These are phyloP conservation scores for Grallaria varia DNA, from an alignment of 2,113 vertebrate species.

Conservation along the genomic window DNA sequence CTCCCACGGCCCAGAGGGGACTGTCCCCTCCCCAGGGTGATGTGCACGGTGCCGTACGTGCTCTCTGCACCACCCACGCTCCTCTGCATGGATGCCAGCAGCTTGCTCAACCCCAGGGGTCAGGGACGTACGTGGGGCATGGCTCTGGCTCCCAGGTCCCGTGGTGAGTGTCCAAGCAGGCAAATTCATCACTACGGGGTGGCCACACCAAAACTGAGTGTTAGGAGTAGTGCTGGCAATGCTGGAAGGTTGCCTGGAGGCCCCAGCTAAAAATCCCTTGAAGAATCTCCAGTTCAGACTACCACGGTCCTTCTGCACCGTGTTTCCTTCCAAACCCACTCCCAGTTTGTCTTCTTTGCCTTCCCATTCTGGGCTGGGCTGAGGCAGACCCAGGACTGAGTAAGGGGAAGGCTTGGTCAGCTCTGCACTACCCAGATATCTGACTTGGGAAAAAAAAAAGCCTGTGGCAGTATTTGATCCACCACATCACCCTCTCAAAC, in stretches of 20 bases:
- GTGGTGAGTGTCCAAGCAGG: accelerated
- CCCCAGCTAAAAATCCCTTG: background rate
- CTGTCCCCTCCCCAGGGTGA: accelerated
- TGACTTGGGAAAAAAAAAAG: background rate
- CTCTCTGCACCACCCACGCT: background rate
- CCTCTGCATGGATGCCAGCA: background rate
- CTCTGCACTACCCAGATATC: background rate
- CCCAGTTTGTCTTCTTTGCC: background rate
- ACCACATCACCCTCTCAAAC: accelerated
- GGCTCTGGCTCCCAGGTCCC: background rate
- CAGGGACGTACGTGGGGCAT: background rate
- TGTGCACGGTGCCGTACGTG: background rate
- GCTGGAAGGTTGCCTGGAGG: background rate
- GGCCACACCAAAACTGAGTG: background rate
- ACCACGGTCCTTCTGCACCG: background rate
- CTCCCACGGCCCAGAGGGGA: background rate
- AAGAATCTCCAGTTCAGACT: background rate
- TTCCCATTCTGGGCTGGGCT: background rate
- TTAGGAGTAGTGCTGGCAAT: accelerated
- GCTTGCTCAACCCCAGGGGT: background rate
- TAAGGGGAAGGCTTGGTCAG: background rate
- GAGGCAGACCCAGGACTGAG: background rate
- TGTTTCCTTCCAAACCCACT: background rate
- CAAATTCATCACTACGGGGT: accelerated
- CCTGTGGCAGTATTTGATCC: background rate